Percentiles rank a stretch among this genome's conserved stretches.
phyloP scores from a whole-genome alignment of 2,113 vertebrate genomes.

The Dolichotis patagonum region DNA sequence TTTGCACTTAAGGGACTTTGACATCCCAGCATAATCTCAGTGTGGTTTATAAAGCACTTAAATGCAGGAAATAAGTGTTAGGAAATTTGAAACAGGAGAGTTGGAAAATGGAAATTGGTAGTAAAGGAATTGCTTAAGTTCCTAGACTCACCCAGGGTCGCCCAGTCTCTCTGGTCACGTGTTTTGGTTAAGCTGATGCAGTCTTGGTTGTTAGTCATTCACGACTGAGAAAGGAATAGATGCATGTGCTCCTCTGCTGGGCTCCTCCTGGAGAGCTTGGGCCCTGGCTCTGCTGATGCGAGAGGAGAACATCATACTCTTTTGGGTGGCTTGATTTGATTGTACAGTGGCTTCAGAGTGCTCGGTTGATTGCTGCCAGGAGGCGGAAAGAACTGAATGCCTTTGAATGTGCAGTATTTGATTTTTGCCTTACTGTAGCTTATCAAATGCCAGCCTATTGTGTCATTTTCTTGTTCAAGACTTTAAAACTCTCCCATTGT shows the following conservation, averaged over 20 bases:
- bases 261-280: neutral
- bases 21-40: neutral
- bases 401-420: neutral
- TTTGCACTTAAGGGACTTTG: neutral
- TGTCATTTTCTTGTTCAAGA: neutral
- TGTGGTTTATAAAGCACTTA: neutral
- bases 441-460: neutral
- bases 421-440: neutral
- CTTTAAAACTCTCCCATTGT: neutral
- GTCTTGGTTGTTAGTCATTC: neutral
- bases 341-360: neutral
- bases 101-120: neutral
- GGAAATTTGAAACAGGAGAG: neutral
- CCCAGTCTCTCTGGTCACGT: neutral
- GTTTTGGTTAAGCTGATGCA: neutral
- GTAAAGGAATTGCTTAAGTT: neutral
- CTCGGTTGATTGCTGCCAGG: neutral
- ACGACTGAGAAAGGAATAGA: neutral
- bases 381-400: neutral
- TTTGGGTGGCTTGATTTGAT: neutral
- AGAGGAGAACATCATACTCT: neutral
- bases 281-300: neutral
- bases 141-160: rapidly evolving
- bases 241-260: rapidly evolving
- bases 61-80: neutral